Percentiles rank a stretch among this genome's conserved stretches.
Evolutionary conservation across 1,140 invertebrate species (phyloP).

Genomic region (Drosophila takahashii): DNA sequence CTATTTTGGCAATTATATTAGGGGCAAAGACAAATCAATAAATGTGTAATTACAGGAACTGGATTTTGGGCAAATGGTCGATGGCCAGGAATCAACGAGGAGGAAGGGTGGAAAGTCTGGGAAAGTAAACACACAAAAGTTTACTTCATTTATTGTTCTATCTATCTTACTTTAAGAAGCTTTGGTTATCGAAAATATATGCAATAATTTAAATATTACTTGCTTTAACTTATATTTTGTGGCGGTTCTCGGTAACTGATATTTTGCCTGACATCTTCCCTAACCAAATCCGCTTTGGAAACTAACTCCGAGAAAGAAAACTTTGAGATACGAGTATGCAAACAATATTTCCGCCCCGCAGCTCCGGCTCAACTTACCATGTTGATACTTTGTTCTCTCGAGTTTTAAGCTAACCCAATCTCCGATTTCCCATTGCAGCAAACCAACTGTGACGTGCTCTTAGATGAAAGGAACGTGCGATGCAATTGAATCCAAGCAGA

Average conservation of each 20-base stretch:
- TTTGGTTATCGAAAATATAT: not conserved
- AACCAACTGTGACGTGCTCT: slow-evolving; percentile 74
- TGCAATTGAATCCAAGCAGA: slow-evolving; percentile 84
- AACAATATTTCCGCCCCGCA: slow-evolving; percentile 11
- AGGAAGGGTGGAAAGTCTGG: not conserved
- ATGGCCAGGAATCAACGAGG: not conserved
- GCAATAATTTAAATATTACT: not conserved
- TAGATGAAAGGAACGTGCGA: slow-evolving; percentile 81
- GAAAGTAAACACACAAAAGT: slow-evolving; percentile 2
- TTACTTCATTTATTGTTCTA: too few relatives aligned
- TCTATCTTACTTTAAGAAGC: not conserved
- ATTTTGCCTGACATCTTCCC: not conserved
- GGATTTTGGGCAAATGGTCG: slow-evolving; percentile 25
- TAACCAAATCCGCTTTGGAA: slow-evolving; percentile 9
- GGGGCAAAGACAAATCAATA: slow-evolving; percentile 67
- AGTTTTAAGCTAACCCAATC: slow-evolving; percentile 15
- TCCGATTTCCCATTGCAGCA: slow-evolving; percentile 52
- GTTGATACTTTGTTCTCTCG: slow-evolving; percentile 17
- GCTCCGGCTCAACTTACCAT: slow-evolving; percentile 3
- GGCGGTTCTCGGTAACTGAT: not conserved
- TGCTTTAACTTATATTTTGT: not conserved
- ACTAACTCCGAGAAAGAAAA: slow-evolving; percentile 13
- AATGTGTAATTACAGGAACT: slow-evolving; percentile 56
- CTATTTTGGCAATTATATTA: slow-evolving; percentile 64
- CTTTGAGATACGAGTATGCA: slow-evolving; percentile 20